Evolutionary conservation across 2,113 vertebrate species (phyloP).

Genomic region (Lepisosteus osseus): DNA sequence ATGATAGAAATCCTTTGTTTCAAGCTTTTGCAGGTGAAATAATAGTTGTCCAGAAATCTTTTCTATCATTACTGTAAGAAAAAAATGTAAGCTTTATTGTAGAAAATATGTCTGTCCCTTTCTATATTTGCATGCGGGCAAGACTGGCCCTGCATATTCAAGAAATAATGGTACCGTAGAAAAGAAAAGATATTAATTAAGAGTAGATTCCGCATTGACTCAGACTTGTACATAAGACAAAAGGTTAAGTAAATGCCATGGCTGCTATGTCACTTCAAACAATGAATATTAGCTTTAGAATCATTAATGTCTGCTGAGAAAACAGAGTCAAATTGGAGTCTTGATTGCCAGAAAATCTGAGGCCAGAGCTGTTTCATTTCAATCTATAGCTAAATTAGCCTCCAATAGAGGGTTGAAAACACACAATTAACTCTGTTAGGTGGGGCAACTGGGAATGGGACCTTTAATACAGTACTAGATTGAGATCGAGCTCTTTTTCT

Average conservation of each 20-base stretch:
- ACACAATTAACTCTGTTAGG: constrained; percentile 78
- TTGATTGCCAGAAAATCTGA: constrained; percentile 80
- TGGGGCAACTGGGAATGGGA: constrained; percentile 60
- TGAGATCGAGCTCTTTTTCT: constrained; percentile 60
- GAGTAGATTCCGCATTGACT: constrained; percentile 94
- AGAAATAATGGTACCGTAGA: constrained; percentile 70
- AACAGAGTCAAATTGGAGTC: constrained; percentile 88
- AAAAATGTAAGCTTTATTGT: not conserved
- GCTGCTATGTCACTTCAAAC: constrained; percentile 95
- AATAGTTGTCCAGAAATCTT: not conserved
- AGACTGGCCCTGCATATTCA: constrained; percentile 57
- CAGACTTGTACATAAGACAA: constrained; percentile 92
- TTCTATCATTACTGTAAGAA: constrained; percentile 22
- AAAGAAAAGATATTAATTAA: constrained; percentile 98
- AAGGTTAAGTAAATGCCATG: constrained; percentile 99
- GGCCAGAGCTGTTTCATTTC: constrained; percentile 79
- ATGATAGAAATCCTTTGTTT: too few species aligned
- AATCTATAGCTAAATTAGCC: constrained; percentile 85
- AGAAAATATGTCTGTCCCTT: constrained; percentile 16
- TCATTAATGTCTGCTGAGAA: constrained; percentile 96
- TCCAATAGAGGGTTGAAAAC: constrained; percentile 73
- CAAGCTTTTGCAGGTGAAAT: too few species aligned
- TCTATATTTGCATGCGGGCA: constrained; percentile 31
- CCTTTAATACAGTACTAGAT: constrained; percentile 60
- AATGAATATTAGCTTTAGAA: constrained; percentile 99